A percentile compares a stretch with the other conserved stretches of the same genome.
phyloP scores from a whole-genome alignment of 2,113 vertebrate species.

The Mixornis gularis region DNA sequence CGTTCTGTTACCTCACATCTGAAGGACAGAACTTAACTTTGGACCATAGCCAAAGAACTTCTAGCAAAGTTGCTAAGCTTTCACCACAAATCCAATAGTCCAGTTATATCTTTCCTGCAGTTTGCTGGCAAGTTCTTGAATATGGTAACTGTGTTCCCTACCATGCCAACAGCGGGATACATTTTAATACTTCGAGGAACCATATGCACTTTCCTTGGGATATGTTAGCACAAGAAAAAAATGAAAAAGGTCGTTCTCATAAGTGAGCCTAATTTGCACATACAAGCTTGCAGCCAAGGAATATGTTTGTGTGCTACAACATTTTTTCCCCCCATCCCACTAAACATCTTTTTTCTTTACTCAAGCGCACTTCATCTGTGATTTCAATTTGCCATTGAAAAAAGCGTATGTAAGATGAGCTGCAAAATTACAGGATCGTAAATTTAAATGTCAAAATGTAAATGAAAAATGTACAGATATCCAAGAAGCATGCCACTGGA shows the following conservation, averaged over 20 bases:
- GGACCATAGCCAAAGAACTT: background rate
- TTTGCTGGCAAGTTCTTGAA: background rate
- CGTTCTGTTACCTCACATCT: background rate
- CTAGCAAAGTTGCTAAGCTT: background rate
- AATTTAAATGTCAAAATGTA: conserved; percentile 62
- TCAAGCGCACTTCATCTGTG: conserved; percentile 33
- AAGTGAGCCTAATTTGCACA: conserved; percentile 46
- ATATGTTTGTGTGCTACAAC: conserved; percentile 15
- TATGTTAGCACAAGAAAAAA: conserved; percentile 45
- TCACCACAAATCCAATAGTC: background rate
- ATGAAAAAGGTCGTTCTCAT: conserved; percentile 45
- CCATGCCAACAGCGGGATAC: background rate
- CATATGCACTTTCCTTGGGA: conserved; percentile 29
- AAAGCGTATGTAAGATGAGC: conserved; percentile 48
- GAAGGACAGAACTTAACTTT: background rate
- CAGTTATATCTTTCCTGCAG: conserved; percentile 23
- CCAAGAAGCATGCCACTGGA: conserved; percentile 18
- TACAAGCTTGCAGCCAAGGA: conserved; percentile 27
- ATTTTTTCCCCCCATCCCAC: background rate
- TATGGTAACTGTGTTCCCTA: conserved; percentile 2
- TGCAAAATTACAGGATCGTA: conserved; percentile 65
- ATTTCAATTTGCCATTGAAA: conserved; percentile 58
- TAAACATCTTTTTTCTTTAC: conserved; percentile 39
- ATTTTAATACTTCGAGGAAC: conserved; percentile 44
- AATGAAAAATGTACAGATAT: conserved; percentile 49